Percentiles rank a stretch among this genome's conserved stretches.
phyloP scores from a whole-genome alignment of 2,888 invertebrate genomes.

The Drepana falcataria region DNA sequence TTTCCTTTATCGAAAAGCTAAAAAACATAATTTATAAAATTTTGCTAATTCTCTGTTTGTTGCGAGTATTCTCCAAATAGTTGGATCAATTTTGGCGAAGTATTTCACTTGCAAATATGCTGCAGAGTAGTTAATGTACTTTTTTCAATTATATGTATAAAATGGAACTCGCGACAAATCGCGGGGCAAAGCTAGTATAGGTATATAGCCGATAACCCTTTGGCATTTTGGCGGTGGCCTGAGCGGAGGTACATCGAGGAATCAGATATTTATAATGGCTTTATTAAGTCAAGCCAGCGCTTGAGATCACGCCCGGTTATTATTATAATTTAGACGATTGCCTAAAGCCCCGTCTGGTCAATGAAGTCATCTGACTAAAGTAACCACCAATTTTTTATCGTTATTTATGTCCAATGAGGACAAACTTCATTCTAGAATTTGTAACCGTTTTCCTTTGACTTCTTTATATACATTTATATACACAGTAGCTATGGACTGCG shows the following conservation, averaged over 20 bases:
- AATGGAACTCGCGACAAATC: constrained; percentile 3
- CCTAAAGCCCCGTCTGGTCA: constrained; percentile 63
- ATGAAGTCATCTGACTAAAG: constrained; percentile 67
- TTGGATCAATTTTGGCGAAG: background rate
- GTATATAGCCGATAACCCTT: constrained; percentile 52
- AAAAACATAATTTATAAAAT: too few relatives aligned
- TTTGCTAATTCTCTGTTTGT: too few relatives aligned
- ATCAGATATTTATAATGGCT: constrained; percentile 77
- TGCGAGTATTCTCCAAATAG: too few relatives aligned
- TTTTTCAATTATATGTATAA: too few relatives aligned
- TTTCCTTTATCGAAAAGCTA: too few relatives aligned
- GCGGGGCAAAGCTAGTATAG: constrained; percentile 28
- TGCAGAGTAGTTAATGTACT: too few relatives aligned
- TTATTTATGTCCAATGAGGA: background rate
- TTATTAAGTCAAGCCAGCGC: constrained; percentile 71
- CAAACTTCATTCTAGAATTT: background rate
- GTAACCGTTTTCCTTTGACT: background rate
- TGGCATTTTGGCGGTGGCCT: constrained; percentile 54
- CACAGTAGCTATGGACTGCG: too few relatives aligned
- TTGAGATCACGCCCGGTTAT: constrained; percentile 74
- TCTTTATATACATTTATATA: too few relatives aligned
- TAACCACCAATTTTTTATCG: constrained; percentile 16
- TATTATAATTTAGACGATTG: constrained; percentile 77
- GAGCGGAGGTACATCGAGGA: constrained; percentile 54
- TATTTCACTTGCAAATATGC: constrained; percentile 20